A percentile compares a stretch with the other conserved stretches of the same genome.
phyloP scores from a whole-genome alignment of 2,113 vertebrate species.

The Cettia cetti region DNA sequence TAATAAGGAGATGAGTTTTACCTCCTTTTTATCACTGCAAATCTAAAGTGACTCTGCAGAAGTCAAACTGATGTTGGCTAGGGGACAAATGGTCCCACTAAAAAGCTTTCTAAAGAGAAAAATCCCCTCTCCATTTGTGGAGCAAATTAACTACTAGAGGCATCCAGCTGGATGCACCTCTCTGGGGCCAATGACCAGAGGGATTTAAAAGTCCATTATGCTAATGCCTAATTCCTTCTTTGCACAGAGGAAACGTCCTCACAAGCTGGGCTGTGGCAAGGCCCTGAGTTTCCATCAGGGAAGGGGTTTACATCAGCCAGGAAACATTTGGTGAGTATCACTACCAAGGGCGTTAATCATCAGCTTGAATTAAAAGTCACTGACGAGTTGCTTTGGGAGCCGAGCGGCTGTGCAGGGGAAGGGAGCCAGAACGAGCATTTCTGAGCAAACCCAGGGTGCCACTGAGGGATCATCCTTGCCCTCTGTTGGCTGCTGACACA shows the following conservation, averaged over 20 bases:
- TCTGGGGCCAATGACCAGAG: background rate
- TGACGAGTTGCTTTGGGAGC: constrained; percentile 25
- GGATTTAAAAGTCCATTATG: constrained; percentile 25
- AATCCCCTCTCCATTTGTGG: background rate
- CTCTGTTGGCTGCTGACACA: background rate
- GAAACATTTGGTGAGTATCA: constrained; percentile 3
- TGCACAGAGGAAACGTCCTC: background rate
- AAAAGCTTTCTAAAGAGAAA: constrained; percentile 7
- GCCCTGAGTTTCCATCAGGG: background rate
- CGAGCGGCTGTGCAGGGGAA: background rate
- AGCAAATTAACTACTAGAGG: constrained; percentile 21
- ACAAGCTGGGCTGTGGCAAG: background rate
- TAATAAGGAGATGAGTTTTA: background rate
- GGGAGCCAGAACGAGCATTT: background rate
- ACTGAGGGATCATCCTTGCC: background rate
- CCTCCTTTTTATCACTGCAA: background rate
- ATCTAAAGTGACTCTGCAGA: background rate
- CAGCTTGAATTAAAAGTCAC: constrained; percentile 13
- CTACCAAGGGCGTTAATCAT: constrained; percentile 26
- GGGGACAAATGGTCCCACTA: background rate
- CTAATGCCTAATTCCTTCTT: background rate
- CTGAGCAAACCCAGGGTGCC: background rate
- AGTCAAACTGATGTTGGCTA: background rate
- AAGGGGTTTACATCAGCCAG: background rate
- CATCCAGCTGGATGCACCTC: background rate